Evolutionary conservation across 2,888 invertebrate genomes (phyloP), one percentile per base, ranked within the genome.

Genomic region (Dasysyrphus tricinctus): DNA sequence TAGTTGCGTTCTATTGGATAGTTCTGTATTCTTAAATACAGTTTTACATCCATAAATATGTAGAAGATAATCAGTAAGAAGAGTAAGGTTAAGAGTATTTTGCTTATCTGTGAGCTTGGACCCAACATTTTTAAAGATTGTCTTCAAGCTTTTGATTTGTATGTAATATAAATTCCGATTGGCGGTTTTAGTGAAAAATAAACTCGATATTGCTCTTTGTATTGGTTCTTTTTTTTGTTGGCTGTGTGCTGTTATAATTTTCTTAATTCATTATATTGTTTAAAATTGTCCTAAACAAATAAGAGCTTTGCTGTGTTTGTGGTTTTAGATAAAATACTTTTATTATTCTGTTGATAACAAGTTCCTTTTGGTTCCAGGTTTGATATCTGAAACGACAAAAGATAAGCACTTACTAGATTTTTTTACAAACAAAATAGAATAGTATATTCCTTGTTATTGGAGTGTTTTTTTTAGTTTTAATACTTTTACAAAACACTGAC

Each of bases 91-190:
- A 95, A 93, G 70, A 96, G 93, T 67, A 96, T 91, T 93, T 96
- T 96, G 92, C 96, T 96, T 56, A 95, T 94, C 93, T 95, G 95
- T 8, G 96, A 95, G 80, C 96, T 94, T 78, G 96, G 96, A 90
- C 95, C 95, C 93, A 96, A 94, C 95, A 96, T 95, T 90, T 91
- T 93, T 19, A 67, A 49, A 83, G 81, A 82, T 85, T 85, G 81
- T 85, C 72, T 61, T 49, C 29, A 76, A 80, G 73, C 61, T 67
- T 67, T 42, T 51, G 59, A 54, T 63, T 75, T 14, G 59, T 81
- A 69, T 79, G 69, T 32, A 77, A 61, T 57, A 63, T 69, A 29
- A 82, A 73, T 47, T 77, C 65, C 39, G 61, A 74, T 69, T 82
- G n/a, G 39, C 16, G 54, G 0, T 73, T 29, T 19, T n/a, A 61